These are phyloP conservation scores for Cryptocheilus praepositus DNA, from an alignment of 2,888 invertebrate genomes.

Conservation along the genomic window DNA sequence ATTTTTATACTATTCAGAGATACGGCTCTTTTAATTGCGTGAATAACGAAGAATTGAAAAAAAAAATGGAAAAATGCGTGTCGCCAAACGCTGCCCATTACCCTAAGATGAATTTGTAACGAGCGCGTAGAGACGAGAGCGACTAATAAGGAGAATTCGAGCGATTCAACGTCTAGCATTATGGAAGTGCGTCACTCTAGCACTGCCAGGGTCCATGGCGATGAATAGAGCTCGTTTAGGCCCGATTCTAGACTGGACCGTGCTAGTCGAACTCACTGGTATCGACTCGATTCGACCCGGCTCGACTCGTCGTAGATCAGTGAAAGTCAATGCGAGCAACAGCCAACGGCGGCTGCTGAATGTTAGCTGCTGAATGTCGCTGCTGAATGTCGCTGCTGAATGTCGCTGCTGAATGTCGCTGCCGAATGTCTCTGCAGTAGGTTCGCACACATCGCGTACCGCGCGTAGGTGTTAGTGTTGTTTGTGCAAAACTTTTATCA, in stretches of 20 bases:
- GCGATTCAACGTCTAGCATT: slow-evolving; percentile 34
- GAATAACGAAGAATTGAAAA: too few relatives aligned
- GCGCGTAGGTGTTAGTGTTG: too few relatives aligned
- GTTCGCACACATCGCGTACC: too few relatives aligned
- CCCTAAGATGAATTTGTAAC: slow-evolving; percentile 63
- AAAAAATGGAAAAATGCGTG: slow-evolving; percentile 25
- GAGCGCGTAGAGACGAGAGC: slow-evolving; percentile 38
- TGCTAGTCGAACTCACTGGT: slow-evolving; percentile 21
- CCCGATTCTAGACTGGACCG: neutral
- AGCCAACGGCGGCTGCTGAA: slow-evolving; percentile 1
- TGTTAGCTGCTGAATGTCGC: neutral
- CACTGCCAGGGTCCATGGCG: slow-evolving; percentile 31
- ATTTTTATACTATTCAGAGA: slow-evolving; percentile 18
- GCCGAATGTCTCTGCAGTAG: too few relatives aligned
- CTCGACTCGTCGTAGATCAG: slow-evolving; percentile 63
- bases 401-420: too few relatives aligned
- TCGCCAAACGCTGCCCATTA: slow-evolving; percentile 67
- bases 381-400: too few relatives aligned
- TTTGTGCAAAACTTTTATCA: too few relatives aligned
- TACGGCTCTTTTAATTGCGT: too few relatives aligned
- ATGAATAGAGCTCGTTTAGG: slow-evolving; percentile 53
- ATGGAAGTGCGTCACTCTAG: slow-evolving; percentile 14
- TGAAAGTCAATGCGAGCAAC: slow-evolving; percentile 56
- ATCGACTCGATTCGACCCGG: slow-evolving; percentile 18
- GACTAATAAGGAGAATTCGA: slow-evolving; percentile 47